Evolutionary conservation across 2,888 invertebrate species (phyloP).

Genomic region (Dryadula phaetusa): DNA sequence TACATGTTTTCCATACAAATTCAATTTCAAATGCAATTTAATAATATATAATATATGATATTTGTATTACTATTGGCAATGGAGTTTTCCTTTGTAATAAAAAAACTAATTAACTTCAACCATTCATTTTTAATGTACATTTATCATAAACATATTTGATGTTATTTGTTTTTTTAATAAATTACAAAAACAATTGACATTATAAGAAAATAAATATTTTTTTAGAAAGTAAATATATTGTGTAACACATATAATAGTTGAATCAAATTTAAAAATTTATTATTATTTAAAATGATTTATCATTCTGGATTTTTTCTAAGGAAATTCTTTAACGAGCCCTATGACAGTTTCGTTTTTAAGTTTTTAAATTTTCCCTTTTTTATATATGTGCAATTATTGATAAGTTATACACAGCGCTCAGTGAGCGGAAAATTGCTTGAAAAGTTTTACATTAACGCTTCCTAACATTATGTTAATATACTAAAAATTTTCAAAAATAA

Average conservation of each 20-base stretch:
- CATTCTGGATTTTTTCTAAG: no score
- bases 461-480: neutral
- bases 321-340: no score
- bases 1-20: neutral
- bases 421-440: neutral
- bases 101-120: neutral
- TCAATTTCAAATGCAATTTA: no score
- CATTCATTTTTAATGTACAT: neutral
- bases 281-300: no score
- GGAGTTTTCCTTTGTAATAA: neutral
- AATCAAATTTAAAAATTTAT: no score
- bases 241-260: no score
- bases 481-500: neutral
- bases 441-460: neutral
- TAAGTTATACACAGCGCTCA: neutral
- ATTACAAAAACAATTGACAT: no score
- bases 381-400: conserved; percentile 5
- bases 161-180: no score
- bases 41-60: conserved; percentile 4
- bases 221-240: no score
- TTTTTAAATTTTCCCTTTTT: neutral
- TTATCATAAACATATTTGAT: no score
- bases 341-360: no score
- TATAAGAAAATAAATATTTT: no score
- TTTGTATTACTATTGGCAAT: neutral